Conservation (phyloP, 2,888 invertebrate genomes). For the Diarsia rubi region DNA sequence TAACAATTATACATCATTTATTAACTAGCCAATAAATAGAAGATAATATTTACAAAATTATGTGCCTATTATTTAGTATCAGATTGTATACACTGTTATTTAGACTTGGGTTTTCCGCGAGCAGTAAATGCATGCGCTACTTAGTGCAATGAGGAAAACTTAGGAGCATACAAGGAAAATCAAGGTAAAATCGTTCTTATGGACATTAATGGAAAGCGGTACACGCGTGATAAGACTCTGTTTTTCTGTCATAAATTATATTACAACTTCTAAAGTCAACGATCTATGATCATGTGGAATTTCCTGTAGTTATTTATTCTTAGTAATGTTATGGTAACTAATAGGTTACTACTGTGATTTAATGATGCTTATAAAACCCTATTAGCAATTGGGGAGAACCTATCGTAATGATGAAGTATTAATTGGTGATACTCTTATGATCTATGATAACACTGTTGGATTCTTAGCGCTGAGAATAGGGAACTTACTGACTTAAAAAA, state of each 20-base stretch:
- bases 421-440: neutral
- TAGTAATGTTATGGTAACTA: neutral
- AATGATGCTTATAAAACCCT: neutral
- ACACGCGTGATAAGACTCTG: neutral
- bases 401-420: neutral
- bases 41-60: neutral
- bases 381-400: neutral
- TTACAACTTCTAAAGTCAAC: neutral
- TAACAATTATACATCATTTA: neutral
- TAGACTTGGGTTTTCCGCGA: slow-evolving; percentile 7
- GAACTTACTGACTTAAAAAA: no score
- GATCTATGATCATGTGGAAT: neutral
- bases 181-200: slow-evolving; percentile 4
- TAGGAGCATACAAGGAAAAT: slow-evolving; percentile 29
- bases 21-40: neutral
- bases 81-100: neutral
- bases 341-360: neutral
- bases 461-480: neutral
- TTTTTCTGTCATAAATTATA: slow-evolving; percentile 15
- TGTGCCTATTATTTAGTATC: neutral
- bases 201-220: neutral
- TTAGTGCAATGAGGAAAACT: slow-evolving; percentile 10
- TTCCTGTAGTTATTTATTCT: neutral
- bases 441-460: neutral
- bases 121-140: neutral